These are phyloP conservation scores for Noturus placidus DNA, from an alignment of 2,113 vertebrate species.

Conservation along the genomic window DNA sequence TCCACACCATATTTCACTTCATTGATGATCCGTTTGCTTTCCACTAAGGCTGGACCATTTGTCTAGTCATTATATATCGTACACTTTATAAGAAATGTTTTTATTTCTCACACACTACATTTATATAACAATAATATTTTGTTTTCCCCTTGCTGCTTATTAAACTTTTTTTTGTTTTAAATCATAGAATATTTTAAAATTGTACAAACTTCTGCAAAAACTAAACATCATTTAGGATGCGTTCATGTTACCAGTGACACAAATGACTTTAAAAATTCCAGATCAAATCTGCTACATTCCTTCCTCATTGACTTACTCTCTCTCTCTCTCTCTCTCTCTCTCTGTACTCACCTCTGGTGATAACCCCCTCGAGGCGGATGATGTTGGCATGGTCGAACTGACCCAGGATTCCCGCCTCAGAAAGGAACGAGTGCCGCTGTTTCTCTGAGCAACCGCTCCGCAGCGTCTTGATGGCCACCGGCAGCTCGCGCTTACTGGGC, in stretches of 20 bases:
- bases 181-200: too few relatives aligned
- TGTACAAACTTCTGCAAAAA: not conserved
- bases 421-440: constrained; percentile 83
- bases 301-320: not conserved
- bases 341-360: constrained; percentile 81
- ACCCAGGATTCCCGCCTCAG: constrained; percentile 86
- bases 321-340: not conserved
- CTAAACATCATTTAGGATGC: not conserved
- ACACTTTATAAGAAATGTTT: not conserved
- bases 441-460: constrained; percentile 83
- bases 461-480: constrained; percentile 86
- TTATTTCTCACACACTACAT: too few relatives aligned
- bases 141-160: not conserved
- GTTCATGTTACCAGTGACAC: not conserved
- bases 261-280: not conserved
- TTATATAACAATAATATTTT: too few relatives aligned
- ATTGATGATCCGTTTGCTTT: not conserved
- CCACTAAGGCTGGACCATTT: not conserved
- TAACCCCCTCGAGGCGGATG: constrained; percentile 88
- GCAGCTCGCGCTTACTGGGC: constrained; percentile 88
- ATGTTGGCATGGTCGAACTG: constrained; percentile 94
- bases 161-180: too few relatives aligned
- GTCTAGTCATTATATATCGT: not conserved
- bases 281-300: not conserved
- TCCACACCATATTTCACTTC: not conserved